Percentiles rank a stretch among this genome's conserved stretches.
These are phyloP conservation scores for Silurus glanis DNA, from an alignment of 2,113 vertebrate genomes.

Conservation along the genomic window DNA sequence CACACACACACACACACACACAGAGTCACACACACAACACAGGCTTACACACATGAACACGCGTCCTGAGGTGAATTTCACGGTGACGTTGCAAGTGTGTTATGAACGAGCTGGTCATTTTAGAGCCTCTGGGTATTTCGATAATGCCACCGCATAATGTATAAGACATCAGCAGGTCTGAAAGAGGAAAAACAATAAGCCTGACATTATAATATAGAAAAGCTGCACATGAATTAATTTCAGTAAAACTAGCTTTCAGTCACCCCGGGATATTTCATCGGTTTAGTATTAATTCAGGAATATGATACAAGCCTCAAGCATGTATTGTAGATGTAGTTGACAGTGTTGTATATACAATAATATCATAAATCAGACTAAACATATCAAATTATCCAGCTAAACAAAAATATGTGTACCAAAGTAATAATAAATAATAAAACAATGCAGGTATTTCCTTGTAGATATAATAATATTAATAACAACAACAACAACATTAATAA, in stretches of 20 bases:
- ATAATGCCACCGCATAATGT: neutral
- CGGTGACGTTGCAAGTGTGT: conserved; percentile 29
- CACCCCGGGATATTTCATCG: neutral
- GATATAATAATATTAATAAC: neutral
- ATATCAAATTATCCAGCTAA: neutral
- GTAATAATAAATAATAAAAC: neutral
- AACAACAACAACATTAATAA: neutral
- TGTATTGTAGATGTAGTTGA: neutral
- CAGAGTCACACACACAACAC: conserved; percentile 42
- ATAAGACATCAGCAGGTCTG: neutral
- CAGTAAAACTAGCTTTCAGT: neutral
- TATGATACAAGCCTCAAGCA: neutral
- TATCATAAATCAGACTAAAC: neutral
- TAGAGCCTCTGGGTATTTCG: neutral
- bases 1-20: conserved; percentile 37
- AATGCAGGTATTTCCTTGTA: too few species aligned
- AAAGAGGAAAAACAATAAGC: neutral
- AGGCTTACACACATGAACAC: conserved; percentile 30
- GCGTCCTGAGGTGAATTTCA: conserved; percentile 36
- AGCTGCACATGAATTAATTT: neutral
- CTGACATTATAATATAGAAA: too few species aligned
- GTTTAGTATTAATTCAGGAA: neutral
- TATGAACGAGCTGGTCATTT: conserved; percentile 8
- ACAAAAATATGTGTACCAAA: neutral
- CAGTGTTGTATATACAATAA: neutral